These are phyloP conservation scores for Onthophagus sagittarius DNA, from an alignment of 2,888 invertebrate species.

Conservation along the genomic window DNA sequence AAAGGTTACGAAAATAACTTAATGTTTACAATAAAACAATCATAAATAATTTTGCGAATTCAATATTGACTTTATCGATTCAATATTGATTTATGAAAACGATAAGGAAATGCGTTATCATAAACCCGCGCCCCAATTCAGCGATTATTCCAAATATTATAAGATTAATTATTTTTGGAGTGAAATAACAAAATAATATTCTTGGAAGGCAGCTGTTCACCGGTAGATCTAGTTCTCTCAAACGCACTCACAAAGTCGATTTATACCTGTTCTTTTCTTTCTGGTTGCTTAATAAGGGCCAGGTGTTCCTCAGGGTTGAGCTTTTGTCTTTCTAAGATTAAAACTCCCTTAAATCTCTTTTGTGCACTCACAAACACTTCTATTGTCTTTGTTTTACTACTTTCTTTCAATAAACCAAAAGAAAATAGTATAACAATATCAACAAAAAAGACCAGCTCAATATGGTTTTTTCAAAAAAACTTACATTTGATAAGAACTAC, in stretches of 20 bases:
- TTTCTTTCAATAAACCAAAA: too few species aligned
- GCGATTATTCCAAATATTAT: too few species aligned
- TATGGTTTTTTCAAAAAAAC: constrained; percentile 39
- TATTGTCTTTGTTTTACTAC: too few species aligned
- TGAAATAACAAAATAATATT: neutral
- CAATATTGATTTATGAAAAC: too few species aligned
- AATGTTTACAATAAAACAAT: too few species aligned
- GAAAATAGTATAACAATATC: neutral
- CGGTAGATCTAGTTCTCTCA: neutral
- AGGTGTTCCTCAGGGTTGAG: neutral
- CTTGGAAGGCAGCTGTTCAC: neutral
- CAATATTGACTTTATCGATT: too few species aligned
- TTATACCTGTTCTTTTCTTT: neutral
- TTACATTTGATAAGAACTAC: constrained; percentile 73
- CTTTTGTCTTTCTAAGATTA: neutral
- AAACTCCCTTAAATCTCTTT: neutral
- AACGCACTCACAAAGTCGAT: neutral
- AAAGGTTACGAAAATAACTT: too few species aligned
- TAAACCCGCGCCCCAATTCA: too few species aligned
- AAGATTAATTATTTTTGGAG: too few species aligned
- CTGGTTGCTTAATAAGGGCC: neutral
- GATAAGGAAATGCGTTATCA: too few species aligned
- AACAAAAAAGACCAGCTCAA: neutral
- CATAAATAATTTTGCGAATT: too few species aligned
- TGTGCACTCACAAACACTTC: too few species aligned